Evolutionary conservation across 2,888 invertebrate genomes (phyloP), one percentile per base, ranked within the genome.

Genomic region (Hetaerina titia): DNA sequence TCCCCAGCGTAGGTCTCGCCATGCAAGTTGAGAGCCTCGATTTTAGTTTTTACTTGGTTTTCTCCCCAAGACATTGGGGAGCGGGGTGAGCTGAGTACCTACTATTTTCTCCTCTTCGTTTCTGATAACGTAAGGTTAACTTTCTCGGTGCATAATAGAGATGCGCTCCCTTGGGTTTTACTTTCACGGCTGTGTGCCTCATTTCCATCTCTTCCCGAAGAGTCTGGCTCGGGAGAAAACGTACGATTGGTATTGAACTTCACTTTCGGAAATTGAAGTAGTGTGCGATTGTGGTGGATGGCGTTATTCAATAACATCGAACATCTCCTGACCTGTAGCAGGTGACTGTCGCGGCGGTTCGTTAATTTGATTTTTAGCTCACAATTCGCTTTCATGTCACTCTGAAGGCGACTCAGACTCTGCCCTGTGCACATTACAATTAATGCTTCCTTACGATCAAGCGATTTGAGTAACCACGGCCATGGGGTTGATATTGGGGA

Each of bases 121-220:
- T 9, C 69, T 69, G 69, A 69, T 69, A 69, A 69, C 69, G 69
- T n/a, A n/a, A n/a, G n/a, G 69, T 69, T 69, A 69, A n/a, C 69
- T 69, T 69, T 69, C 69, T 69, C 69, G 69, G 69, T 69, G 69
- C 69, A 69, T 69, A 22, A 69, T 69, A 69, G n/a, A 19, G 69
- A 69, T 22, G 69, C 69, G 22, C 69, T 22, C 69, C n/a, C 22
- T 69, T 22, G 69, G 69, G 22, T n/a, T n/a, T 69, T 22, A 69
- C 69, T 69, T 69, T 69, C 69, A 22, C 69, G 69, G 1, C 69
- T 7, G 69, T 7, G 69, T 69, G 69, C 69, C 69, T 69, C 69
- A n/a, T 69, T 69, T 69, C 69, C 69, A 69, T 69, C 69, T 9
- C 69, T 22, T 69, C n/a, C n/a, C 6, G 69, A 69, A 45, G n/a